Conservation (phyloP, 2,888 invertebrate genomes). For the Ellobium chinense region DNA sequence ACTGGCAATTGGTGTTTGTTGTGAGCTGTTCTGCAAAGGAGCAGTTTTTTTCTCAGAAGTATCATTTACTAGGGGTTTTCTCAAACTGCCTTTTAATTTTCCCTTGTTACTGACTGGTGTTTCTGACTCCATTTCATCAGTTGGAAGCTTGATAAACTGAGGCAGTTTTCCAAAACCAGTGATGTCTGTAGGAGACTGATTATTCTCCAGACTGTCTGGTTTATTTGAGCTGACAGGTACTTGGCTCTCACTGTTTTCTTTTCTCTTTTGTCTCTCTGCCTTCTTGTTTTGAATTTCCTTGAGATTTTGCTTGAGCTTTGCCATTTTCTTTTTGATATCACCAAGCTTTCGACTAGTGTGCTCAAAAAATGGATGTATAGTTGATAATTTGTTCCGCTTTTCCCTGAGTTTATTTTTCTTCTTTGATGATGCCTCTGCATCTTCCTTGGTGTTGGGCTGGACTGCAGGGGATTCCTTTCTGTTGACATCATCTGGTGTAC, state of each 20-base stretch:
- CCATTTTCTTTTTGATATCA: slow-evolving; percentile 43
- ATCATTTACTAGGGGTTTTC: neutral
- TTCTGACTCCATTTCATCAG: neutral
- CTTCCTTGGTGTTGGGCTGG: neutral
- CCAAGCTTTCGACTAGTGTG: slow-evolving; percentile 33
- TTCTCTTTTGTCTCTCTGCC: slow-evolving; percentile 3
- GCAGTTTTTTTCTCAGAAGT: neutral
- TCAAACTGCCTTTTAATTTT: neutral
- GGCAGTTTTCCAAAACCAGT: neutral
- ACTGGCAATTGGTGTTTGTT: neutral
- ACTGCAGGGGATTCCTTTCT: neutral
- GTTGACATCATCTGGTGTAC: neutral
- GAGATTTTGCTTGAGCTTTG: slow-evolving; percentile 28
- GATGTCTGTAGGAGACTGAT: neutral
- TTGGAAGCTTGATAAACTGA: slow-evolving; percentile 11
- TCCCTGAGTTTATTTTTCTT: slow-evolving; percentile 24
- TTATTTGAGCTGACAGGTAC: neutral
- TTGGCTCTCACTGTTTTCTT: neutral
- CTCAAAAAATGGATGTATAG: slow-evolving; percentile 46
- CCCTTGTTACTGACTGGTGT: neutral
- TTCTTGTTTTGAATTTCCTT: slow-evolving; percentile 33
- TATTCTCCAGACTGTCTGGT: neutral
- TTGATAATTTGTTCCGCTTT: slow-evolving; percentile 4
- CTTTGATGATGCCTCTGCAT: neutral
- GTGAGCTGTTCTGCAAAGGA: neutral